These are phyloP conservation scores for Contarinia nasturtii DNA, from an alignment of 1,140 invertebrate species.

Conservation along the genomic window DNA sequence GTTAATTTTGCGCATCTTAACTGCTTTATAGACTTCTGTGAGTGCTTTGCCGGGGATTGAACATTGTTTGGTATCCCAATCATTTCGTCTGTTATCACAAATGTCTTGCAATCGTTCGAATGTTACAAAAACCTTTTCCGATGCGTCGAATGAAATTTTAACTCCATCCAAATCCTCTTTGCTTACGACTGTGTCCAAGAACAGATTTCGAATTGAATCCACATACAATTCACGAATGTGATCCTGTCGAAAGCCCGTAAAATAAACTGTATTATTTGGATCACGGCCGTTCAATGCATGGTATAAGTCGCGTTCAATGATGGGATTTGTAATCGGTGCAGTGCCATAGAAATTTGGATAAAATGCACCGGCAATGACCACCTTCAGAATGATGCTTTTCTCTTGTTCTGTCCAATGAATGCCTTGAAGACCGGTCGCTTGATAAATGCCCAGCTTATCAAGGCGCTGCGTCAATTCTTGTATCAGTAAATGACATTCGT, in stretches of 20 bases:
- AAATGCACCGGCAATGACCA: slow-evolving; percentile 48
- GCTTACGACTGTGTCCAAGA: slow-evolving; percentile 23
- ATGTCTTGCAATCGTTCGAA: slow-evolving; percentile 24
- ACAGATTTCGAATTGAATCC: slow-evolving; percentile 31
- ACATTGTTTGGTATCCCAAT: neutral
- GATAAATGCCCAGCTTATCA: slow-evolving; percentile 26
- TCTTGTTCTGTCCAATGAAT: slow-evolving; percentile 27
- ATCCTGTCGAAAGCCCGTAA: slow-evolving; percentile 38
- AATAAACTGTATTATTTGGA: slow-evolving; percentile 55
- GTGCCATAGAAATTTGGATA: slow-evolving; percentile 80
- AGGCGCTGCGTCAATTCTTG: slow-evolving; percentile 46
- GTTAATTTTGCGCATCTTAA: slow-evolving; percentile 28
- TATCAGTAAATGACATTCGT: slow-evolving; percentile 51
- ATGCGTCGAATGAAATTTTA: slow-evolving; percentile 38
- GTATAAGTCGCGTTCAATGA: slow-evolving; percentile 34
- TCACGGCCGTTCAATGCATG: slow-evolving; percentile 45
- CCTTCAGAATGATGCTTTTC: slow-evolving; percentile 38
- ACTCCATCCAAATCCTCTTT: slow-evolving; percentile 26
- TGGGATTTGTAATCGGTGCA: slow-evolving; percentile 25
- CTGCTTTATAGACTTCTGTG: slow-evolving; percentile 56
- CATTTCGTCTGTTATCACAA: slow-evolving; percentile 4
- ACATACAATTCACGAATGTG: slow-evolving; percentile 57
- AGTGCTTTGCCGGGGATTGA: slow-evolving; percentile 37
- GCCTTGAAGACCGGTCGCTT: slow-evolving; percentile 15
- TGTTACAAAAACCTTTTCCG: slow-evolving; percentile 34